These are phyloP conservation scores for Manduca sexta DNA, from an alignment of 1,140 invertebrate species.

Conservation along the genomic window DNA sequence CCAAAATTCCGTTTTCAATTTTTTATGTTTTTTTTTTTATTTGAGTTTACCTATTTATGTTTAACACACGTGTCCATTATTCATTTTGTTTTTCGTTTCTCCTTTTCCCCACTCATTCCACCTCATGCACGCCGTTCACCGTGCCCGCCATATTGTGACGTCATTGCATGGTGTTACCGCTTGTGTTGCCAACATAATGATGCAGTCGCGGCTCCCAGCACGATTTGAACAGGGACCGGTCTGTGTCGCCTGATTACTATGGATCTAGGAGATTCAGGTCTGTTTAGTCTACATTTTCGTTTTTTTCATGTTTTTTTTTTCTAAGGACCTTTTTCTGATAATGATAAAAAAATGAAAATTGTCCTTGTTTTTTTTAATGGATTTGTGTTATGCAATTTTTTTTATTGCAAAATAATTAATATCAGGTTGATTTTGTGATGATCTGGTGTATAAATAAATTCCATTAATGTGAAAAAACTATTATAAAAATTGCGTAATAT, in stretches of 20 bases:
- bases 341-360: too few species aligned
- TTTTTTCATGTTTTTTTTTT: conserved; percentile 20
- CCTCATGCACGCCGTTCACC: conserved; percentile 22
- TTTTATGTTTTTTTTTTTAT: too few species aligned
- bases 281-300: conserved; percentile 39
- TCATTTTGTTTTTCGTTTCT: neutral
- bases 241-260: conserved; percentile 77
- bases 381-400: too few species aligned
- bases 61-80: neutral
- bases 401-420: too few species aligned
- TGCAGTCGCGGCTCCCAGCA: conserved; percentile 79
- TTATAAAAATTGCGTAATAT: too few species aligned
- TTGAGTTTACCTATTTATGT: too few species aligned
- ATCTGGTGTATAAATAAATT: too few species aligned
- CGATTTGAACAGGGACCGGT: conserved; percentile 76
- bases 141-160: conserved; percentile 33
- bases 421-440: too few species aligned
- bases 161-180: conserved; percentile 46
- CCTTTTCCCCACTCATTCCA: neutral
- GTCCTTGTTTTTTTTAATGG: too few species aligned
- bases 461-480: too few species aligned
- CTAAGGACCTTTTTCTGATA: conserved; percentile 6
- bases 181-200: conserved; percentile 21
- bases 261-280: conserved; percentile 80
- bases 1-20: too few species aligned